phyloP scores from a whole-genome alignment of 53 echinoderm and acorn worm species.

The Apostichopus leukothele region DNA sequence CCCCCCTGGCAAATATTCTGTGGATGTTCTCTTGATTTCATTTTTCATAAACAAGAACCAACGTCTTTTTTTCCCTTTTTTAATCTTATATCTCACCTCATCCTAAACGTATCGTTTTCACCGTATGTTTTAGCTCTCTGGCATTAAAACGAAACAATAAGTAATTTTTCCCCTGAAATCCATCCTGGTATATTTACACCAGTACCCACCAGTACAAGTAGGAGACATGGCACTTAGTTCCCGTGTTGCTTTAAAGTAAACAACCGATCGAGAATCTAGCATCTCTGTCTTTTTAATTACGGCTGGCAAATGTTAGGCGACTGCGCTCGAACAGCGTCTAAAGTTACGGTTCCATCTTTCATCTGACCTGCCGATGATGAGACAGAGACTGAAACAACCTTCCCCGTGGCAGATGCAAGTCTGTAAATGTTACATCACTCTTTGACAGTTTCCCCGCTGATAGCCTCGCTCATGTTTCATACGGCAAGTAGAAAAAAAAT shows the following conservation, averaged over 20 bases:
- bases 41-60: too few relatives aligned
- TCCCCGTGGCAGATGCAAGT: background rate
- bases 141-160: too few relatives aligned
- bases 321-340: background rate
- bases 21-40: too few relatives aligned
- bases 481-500: background rate
- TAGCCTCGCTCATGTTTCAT: background rate
- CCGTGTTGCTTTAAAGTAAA: background rate
- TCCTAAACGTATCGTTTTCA: too few relatives aligned
- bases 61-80: too few relatives aligned
- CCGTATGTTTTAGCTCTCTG: too few relatives aligned
- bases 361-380: background rate
- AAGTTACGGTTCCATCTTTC: background rate
- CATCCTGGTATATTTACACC: too few relatives aligned
- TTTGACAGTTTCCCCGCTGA: background rate
- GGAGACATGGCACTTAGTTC: too few relatives aligned
- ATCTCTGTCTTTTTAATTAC: background rate
- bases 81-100: too few relatives aligned
- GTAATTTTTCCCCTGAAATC: too few relatives aligned
- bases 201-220: too few relatives aligned
- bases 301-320: background rate
- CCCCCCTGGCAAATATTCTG: too few relatives aligned
- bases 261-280: background rate
- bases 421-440: background rate
- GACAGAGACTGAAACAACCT: background rate